Conservation (phyloP, 2,888 invertebrate genomes). For the Leptinotarsa juncta region DNA sequence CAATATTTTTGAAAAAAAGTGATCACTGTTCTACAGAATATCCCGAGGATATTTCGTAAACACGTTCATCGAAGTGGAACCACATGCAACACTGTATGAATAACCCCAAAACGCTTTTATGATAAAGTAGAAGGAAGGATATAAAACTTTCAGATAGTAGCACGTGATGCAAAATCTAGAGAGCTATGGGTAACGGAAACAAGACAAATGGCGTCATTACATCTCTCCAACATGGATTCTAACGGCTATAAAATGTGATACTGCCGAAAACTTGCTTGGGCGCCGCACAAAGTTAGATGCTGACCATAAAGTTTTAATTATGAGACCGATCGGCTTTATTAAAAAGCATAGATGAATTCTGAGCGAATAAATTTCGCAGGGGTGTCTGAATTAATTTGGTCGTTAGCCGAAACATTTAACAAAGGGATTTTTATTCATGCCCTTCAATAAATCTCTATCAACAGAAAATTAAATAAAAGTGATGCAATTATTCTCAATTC, state of each 20-base stretch:
- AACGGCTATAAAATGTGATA: conserved; percentile 7
- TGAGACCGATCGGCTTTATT: conserved; percentile 36
- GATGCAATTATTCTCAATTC: no score
- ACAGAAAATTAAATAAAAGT: no score
- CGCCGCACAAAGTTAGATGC: conserved; percentile 35
- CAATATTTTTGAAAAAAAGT: neutral
- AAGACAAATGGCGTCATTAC: conserved; percentile 41
- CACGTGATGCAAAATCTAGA: conserved; percentile 45
- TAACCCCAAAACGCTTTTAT: conserved; percentile 37
- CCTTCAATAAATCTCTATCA: no score
- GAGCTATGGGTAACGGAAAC: conserved; percentile 38
- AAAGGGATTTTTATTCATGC: neutral
- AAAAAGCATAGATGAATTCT: conserved; percentile 24
- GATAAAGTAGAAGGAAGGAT: conserved; percentile 37
- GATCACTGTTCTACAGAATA: neutral
- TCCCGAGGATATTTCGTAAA: neutral
- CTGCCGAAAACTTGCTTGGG: conserved; percentile 24
- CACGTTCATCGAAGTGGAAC: conserved; percentile 4
- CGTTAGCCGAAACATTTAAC: conserved; percentile 14
- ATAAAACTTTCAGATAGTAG: conserved; percentile 40
- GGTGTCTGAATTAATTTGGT: conserved; percentile 21
- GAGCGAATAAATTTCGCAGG: conserved; percentile 18
- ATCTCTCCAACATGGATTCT: conserved; percentile 32
- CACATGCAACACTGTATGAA: conserved; percentile 37
- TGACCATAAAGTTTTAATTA: conserved; percentile 44